These are phyloP conservation scores for Trachemys scripta DNA, from an alignment of 2,113 vertebrate genomes.

Conservation along the genomic window DNA sequence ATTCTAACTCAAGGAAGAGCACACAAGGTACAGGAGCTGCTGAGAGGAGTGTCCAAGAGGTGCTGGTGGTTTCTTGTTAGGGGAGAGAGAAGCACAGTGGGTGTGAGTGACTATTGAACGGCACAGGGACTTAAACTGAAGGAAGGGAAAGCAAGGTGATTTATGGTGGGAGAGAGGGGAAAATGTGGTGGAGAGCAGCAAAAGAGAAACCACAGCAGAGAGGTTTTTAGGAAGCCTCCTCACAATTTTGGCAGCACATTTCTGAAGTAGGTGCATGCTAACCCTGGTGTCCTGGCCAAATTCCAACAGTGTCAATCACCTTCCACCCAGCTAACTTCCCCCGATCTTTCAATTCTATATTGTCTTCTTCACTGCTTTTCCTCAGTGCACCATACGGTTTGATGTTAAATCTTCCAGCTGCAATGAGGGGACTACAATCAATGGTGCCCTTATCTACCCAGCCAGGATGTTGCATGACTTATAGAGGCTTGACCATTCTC, in stretches of 20 bases:
- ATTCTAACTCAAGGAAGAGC: rapidly evolving
- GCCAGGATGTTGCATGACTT: background rate
- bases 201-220: background rate
- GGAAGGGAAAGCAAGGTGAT: background rate
- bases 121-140: background rate
- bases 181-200: background rate
- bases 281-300: background rate
- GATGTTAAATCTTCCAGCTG: background rate
- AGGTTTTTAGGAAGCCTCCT: background rate
- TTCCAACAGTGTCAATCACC: background rate
- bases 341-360: background rate
- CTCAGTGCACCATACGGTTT: background rate
- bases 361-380: background rate
- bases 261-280: background rate
- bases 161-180: background rate
- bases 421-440: background rate
- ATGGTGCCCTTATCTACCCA: background rate
- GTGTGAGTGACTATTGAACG: background rate
- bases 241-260: background rate
- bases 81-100: background rate
- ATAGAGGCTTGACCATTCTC: background rate
- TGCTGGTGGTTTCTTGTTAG: rapidly evolving
- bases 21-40: background rate
- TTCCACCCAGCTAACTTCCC: background rate
- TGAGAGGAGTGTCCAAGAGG: background rate